Evolutionary conservation across 2,113 vertebrate species (phyloP).

Genomic region (Takifugu flavidus): DNA sequence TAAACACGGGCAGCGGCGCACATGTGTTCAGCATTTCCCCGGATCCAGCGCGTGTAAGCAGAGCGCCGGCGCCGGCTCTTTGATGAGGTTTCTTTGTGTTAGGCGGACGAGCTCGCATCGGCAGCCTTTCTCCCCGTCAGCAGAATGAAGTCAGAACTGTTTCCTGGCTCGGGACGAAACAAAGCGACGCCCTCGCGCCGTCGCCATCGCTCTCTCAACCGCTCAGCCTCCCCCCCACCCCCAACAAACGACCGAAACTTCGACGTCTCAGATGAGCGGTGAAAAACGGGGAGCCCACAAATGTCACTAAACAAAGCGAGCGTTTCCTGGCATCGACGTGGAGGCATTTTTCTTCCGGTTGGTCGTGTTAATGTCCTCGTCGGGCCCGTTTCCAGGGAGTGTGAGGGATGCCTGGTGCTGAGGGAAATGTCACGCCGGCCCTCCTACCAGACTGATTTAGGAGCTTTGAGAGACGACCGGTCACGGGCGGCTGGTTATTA

Average conservation of each 20-base stretch:
- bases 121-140: slow-evolving; percentile 59
- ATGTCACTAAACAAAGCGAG: slow-evolving; percentile 33
- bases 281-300: slow-evolving; percentile 19
- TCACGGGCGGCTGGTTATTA: slow-evolving; percentile 47
- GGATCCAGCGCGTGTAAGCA: slow-evolving; percentile 59
- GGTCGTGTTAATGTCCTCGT: slow-evolving; percentile 20
- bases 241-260: slow-evolving; percentile 7
- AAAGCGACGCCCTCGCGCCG: slow-evolving; percentile 35
- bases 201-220: slow-evolving; percentile 32
- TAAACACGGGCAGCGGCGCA: slow-evolving; percentile 50
- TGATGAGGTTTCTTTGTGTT: slow-evolving; percentile 60
- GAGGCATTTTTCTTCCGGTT: slow-evolving; percentile 13
- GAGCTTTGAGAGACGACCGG: slow-evolving; percentile 42
- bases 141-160: slow-evolving; percentile 52
- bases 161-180: slow-evolving; percentile 52
- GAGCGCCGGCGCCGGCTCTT: slow-evolving; percentile 57
- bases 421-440: slow-evolving; percentile 57
- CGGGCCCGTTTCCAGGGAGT: slow-evolving; percentile 37
- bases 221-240: slow-evolving; percentile 10
- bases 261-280: slow-evolving; percentile 18
- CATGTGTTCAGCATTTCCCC: slow-evolving; percentile 67
- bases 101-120: slow-evolving; percentile 38
- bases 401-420: slow-evolving; percentile 39
- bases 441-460: slow-evolving; percentile 34
- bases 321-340: slow-evolving; percentile 2